A percentile compares a stretch with the other conserved stretches of the same genome.
phyloP scores from a whole-genome alignment of 2,888 invertebrate genomes.

The Marasmarcha lunaedactyla region DNA sequence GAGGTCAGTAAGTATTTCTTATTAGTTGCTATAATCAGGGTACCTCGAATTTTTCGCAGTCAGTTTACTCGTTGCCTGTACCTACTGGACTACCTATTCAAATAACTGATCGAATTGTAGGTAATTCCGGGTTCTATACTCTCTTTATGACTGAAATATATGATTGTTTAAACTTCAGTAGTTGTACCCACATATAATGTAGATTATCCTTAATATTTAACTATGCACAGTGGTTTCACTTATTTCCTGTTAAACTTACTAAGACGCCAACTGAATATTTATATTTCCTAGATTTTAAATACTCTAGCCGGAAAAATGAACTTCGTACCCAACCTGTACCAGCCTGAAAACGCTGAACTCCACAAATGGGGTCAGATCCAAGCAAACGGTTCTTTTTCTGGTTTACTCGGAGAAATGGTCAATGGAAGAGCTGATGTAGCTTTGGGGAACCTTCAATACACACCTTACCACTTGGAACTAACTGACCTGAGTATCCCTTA shows the following conservation, averaged over 20 bases:
- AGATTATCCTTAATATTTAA: too few relatives aligned
- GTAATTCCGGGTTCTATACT: too few relatives aligned
- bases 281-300: conserved; percentile 72
- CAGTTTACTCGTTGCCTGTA: too few relatives aligned
- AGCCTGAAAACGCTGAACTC: conserved; percentile 67
- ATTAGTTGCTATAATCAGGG: background rate
- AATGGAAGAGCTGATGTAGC: conserved; percentile 77
- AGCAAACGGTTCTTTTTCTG: conserved; percentile 76
- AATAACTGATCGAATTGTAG: too few relatives aligned
- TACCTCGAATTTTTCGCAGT: too few relatives aligned
- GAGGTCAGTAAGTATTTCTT: conserved; percentile 61
- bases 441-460: conserved; percentile 83
- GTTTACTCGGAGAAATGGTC: conserved; percentile 80
- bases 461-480: conserved; percentile 73
- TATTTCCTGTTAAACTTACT: too few relatives aligned
- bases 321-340: conserved; percentile 76
- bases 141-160: too few relatives aligned
- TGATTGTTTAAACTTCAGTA: too few relatives aligned
- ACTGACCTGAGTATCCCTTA: conserved; percentile 84
- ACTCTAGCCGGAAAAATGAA: conserved; percentile 78
- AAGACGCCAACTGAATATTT: too few relatives aligned
- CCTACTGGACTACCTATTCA: too few relatives aligned
- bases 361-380: conserved; percentile 78
- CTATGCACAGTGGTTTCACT: too few relatives aligned
- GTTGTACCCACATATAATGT: too few relatives aligned